A percentile compares a stretch with the other conserved stretches of the same genome.
Evolutionary conservation across 2,888 invertebrate species (phyloP).

Genomic region (Dasysyrphus tricinctus): DNA sequence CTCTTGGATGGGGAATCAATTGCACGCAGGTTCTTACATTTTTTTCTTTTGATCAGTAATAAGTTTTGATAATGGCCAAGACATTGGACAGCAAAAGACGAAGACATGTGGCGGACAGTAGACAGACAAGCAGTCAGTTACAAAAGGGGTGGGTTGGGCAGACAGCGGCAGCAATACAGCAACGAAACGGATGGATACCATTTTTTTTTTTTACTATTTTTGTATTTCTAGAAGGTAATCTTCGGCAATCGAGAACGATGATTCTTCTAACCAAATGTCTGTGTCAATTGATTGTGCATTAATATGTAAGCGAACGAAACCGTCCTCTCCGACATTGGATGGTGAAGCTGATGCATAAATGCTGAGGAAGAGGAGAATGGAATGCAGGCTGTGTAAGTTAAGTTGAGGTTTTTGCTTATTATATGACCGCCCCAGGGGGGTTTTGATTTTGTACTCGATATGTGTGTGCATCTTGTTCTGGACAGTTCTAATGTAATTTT

Average conservation of each 20-base stretch:
- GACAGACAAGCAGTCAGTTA: slow-evolving; percentile 70
- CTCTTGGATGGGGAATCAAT: slow-evolving; percentile 65
- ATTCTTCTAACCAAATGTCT: slow-evolving; percentile 72
- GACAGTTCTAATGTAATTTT: slow-evolving; percentile 61
- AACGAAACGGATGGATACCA: slow-evolving; percentile 39
- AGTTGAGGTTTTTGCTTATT: slow-evolving; percentile 51
- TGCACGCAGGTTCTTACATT: slow-evolving; percentile 60
- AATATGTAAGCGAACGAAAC: slow-evolving; percentile 45
- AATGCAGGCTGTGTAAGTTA: slow-evolving; percentile 46
- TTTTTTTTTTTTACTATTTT: slow-evolving; percentile 28
- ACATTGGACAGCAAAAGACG: slow-evolving; percentile 60
- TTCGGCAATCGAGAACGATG: slow-evolving; percentile 59
- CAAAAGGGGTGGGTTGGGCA: slow-evolving; percentile 62
- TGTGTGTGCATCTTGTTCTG: neutral
- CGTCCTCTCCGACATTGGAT: slow-evolving; percentile 4
- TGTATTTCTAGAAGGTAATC: slow-evolving; percentile 52
- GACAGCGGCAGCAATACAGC: slow-evolving; percentile 13
- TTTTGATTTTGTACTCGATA: slow-evolving; percentile 24
- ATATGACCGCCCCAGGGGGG: slow-evolving; percentile 53
- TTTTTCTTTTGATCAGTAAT: slow-evolving; percentile 51
- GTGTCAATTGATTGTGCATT: slow-evolving; percentile 73
- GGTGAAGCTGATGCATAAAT: slow-evolving; percentile 15
- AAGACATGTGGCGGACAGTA: slow-evolving; percentile 66
- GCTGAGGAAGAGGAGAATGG: slow-evolving; percentile 51
- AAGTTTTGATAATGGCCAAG: slow-evolving; percentile 70